Conservation (phyloP, 2,113 vertebrate genomes). For the Thymallus thymallus region DNA sequence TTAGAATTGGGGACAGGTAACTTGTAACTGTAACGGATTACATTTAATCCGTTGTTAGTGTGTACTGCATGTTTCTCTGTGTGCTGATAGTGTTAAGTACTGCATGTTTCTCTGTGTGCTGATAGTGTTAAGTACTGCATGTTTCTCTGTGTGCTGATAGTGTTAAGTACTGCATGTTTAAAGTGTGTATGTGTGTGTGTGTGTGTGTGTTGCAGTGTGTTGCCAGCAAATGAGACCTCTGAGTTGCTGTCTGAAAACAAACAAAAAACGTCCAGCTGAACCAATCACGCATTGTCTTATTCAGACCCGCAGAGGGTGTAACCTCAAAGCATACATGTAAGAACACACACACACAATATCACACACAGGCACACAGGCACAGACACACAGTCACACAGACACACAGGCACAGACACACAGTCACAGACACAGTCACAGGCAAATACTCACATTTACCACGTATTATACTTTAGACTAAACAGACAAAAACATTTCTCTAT, state of each 20-base stretch:
- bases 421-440: neutral
- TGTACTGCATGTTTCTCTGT: neutral
- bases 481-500: too few relatives aligned
- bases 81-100: neutral
- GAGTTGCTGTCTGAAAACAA: conserved; percentile 15
- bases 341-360: conserved; percentile 2
- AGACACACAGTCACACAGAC: neutral
- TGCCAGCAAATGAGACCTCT: neutral
- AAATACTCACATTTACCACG: neutral
- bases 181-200: neutral
- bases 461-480: too few relatives aligned
- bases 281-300: neutral
- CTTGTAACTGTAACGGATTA: too few relatives aligned
- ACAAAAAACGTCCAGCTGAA: neutral
- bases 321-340: conserved; percentile 41
- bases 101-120: neutral
- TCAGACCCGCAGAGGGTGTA: conserved; percentile 2
- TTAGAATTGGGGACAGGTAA: too few relatives aligned
- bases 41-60: too few relatives aligned
- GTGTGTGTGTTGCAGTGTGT: conserved; percentile 26
- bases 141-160: neutral
- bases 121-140: too few relatives aligned
- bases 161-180: neutral
- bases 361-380: neutral
- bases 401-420: neutral